These are phyloP conservation scores for Agapornis canus DNA, from an alignment of 2,797 vertebrate genomes.

Conservation along the genomic window DNA sequence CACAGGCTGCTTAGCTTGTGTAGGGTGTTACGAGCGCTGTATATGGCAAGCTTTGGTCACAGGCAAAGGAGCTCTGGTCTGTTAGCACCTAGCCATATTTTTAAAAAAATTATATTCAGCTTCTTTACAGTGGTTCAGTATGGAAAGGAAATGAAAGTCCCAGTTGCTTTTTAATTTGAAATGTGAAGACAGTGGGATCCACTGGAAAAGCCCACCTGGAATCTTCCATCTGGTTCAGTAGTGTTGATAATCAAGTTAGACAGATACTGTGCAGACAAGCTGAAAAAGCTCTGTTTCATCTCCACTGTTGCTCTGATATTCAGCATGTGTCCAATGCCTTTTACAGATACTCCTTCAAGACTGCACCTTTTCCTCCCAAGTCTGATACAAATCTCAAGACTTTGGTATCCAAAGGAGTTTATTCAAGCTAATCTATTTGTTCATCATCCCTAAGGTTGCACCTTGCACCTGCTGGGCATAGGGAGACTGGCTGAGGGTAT, in stretches of 20 bases:
- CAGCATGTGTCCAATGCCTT: background rate
- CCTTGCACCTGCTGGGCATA: background rate
- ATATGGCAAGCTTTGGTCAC: background rate
- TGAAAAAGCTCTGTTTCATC: background rate
- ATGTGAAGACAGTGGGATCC: background rate
- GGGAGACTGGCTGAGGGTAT: background rate
- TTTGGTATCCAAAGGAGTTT: background rate
- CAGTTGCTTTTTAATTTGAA: background rate
- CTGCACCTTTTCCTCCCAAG: background rate
- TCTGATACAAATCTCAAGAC: background rate
- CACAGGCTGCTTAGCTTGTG: background rate
- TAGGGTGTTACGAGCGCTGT: background rate
- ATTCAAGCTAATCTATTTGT: background rate
- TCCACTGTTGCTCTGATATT: background rate
- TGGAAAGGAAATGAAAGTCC: background rate
- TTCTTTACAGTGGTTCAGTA: background rate
- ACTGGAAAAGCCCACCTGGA: constrained; percentile 17
- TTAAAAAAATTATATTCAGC: background rate
- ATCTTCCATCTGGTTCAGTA: constrained; percentile 2
- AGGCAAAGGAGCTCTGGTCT: background rate
- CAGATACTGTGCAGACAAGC: constrained; percentile 30
- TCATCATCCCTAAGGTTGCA: background rate
- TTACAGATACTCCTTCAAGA: background rate
- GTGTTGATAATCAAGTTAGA: constrained; percentile 36
- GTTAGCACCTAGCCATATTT: background rate